Conservation (phyloP, 2,113 vertebrate genomes). For the Semnornis frantzii region DNA sequence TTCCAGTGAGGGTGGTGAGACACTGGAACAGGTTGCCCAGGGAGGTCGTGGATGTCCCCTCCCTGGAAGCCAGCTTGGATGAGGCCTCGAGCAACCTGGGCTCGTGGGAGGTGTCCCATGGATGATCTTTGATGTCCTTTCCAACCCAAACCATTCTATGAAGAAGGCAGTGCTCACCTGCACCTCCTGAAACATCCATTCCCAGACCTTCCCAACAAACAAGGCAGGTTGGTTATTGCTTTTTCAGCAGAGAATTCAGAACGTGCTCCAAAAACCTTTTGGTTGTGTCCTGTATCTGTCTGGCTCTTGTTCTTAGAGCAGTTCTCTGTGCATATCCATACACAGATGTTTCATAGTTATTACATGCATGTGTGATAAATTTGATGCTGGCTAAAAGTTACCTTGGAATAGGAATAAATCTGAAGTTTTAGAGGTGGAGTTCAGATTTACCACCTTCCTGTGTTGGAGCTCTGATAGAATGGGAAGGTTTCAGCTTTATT, state of each 20-base stretch:
- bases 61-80: no score
- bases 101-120: no score
- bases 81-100: no score
- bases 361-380: background rate
- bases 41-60: no score
- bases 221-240: background rate
- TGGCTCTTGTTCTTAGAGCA: background rate
- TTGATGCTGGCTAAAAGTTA: background rate
- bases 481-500: background rate
- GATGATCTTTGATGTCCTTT: no score
- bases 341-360: background rate
- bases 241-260: background rate
- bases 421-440: background rate
- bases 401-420: background rate
- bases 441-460: background rate
- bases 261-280: background rate
- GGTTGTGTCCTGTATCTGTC: background rate
- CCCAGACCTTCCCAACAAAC: background rate
- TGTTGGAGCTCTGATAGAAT: background rate
- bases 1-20: no score
- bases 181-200: background rate
- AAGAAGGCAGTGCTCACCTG: background rate
- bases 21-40: no score
- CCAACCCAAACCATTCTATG: no score
- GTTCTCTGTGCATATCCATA: background rate